Conservation (phyloP, 2,113 vertebrate species). For the Semnornis frantzii region DNA sequence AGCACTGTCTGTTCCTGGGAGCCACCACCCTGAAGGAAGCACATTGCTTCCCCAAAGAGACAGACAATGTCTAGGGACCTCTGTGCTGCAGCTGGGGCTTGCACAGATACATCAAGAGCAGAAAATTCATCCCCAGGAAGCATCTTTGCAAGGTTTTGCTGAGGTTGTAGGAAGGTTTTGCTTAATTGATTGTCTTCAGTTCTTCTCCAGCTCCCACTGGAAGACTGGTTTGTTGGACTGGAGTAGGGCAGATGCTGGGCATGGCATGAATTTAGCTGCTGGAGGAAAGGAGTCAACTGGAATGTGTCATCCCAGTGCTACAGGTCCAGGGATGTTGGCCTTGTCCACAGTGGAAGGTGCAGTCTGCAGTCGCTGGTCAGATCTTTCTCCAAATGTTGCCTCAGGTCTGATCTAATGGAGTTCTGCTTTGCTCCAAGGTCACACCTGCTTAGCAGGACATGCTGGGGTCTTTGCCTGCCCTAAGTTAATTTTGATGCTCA, state of each 20-base stretch:
- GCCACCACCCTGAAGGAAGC: not conserved
- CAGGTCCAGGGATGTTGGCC: fast-evolving
- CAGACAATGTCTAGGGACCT: not conserved
- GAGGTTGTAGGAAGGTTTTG: conserved; percentile 17
- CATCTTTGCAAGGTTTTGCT: conserved; percentile 15
- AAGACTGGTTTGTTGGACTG: not conserved
- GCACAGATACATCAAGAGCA: not conserved
- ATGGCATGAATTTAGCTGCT: fast-evolving
- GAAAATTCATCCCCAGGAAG: not conserved
- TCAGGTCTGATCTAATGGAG: not conserved
- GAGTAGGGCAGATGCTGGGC: not conserved
- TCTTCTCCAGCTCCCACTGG: not conserved
- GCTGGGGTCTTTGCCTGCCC: not conserved
- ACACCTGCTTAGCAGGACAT: no score
- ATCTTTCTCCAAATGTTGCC: not conserved
- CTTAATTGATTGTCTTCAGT: not conserved
- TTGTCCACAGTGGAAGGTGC: no score
- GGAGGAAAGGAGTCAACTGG: not conserved
- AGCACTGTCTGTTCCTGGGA: not conserved
- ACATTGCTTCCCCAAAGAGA: not conserved
- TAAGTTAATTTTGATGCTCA: not conserved
- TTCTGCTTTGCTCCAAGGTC: not conserved
- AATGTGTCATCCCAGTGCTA: fast-evolving
- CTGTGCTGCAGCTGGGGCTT: not conserved
- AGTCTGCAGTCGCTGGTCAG: not conserved